These are phyloP conservation scores for Microhierax caerulescens DNA, from an alignment of 2,797 vertebrate genomes.

Conservation along the genomic window DNA sequence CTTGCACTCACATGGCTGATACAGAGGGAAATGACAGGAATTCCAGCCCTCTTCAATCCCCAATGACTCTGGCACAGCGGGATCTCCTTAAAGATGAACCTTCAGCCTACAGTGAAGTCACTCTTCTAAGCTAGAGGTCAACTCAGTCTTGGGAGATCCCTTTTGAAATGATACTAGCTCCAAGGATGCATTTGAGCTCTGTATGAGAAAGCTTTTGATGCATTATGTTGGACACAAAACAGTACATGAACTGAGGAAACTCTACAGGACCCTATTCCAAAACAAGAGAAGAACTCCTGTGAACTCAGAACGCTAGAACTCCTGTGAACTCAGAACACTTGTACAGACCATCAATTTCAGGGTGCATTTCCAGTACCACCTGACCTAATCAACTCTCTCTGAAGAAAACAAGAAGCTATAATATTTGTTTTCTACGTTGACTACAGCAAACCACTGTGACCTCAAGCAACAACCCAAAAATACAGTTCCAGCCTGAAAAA, in stretches of 20 bases:
- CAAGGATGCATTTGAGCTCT: rapidly evolving
- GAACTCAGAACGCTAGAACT: background rate
- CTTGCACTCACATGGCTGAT: background rate
- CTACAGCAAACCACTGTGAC: background rate
- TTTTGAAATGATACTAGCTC: background rate
- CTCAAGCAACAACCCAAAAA: background rate
- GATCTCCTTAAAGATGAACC: background rate
- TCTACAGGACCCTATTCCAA: background rate
- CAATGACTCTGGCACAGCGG: background rate
- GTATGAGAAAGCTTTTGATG: background rate
- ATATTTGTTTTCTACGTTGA: background rate
- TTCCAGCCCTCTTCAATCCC: background rate
- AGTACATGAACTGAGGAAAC: background rate
- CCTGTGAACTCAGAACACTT: too few species aligned
- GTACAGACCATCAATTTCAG: background rate
- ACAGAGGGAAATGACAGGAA: background rate
- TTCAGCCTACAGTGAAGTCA: background rate
- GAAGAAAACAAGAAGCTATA: background rate
- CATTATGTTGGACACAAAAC: background rate
- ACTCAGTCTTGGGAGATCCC: background rate
- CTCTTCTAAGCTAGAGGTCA: background rate
- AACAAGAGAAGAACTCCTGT: background rate
- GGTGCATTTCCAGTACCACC: background rate
- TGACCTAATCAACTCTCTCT: background rate
- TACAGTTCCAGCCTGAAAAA: background rate